Evolutionary conservation across 1,140 invertebrate genomes (phyloP), one percentile per base, ranked within the genome.

Genomic region (Drosophila albomicans): DNA sequence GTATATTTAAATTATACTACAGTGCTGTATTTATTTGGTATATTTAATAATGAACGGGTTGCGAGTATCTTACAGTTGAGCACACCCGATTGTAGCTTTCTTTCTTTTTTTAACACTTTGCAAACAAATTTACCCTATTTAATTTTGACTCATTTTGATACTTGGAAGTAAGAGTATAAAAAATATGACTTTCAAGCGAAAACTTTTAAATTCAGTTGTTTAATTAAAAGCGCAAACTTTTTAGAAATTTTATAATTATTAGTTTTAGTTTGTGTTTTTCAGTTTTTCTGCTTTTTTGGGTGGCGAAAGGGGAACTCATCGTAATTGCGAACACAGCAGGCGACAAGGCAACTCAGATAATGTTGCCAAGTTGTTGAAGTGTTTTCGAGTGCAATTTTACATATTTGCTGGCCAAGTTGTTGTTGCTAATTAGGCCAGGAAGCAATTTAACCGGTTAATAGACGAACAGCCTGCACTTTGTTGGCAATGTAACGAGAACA

Each of bases 381-480:
- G 48, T 46, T 28, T 48, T 58, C 32, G 41, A 66, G 11, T 71
- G 51, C 66, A 51, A 73, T 68, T 77, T 67, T 72, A 66, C 51
- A 81, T 74, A 62, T 48, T 64, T 68, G 61, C 46, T 79, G 61
- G 58, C 11, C 38, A 20, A 51, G 10, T 10, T 46, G 30, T 32
- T 32, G 30, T 5, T 69, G 59, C 69, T 84, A 88, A 88, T 88
- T 88, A 84, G 85, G 84, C 78, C 84, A 84, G 85, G 84, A 89
- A 88, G 74, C 78, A 81, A 88, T 89, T 70, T 88, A 84, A 78
- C 70, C 65, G 77, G 64, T 79, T 86, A 86, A 87, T 65, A 82
- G 79, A 75, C 6, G 46, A 38, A 43, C 10, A 25, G 48, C 35
- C 70, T 71, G 77, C 59, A 51, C 70, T 58, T 75, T 59, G 69